Conservation (phyloP, 2,797 vertebrate genomes). For the Tadarida brasiliensis region DNA sequence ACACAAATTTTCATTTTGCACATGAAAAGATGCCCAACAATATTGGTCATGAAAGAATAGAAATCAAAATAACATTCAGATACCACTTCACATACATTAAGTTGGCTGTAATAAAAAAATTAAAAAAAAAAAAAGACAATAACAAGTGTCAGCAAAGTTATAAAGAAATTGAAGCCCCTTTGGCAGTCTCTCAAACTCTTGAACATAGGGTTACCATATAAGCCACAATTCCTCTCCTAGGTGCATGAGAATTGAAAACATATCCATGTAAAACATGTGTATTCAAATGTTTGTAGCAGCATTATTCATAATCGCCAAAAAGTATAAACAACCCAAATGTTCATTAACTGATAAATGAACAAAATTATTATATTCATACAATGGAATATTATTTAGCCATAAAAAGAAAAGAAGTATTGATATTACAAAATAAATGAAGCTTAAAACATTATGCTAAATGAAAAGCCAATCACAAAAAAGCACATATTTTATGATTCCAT, state of each 20-base stretch:
- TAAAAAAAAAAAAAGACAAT: neutral
- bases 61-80: neutral
- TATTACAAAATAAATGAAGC: neutral
- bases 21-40: neutral
- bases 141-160: neutral
- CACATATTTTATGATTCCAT: neutral
- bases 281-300: neutral
- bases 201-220: neutral
- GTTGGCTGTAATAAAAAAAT: neutral
- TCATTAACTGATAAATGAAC: conserved; percentile 4
- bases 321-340: neutral
- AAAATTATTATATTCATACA: neutral
- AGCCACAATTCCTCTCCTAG: neutral
- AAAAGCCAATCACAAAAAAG: neutral
- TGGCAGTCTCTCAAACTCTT: neutral
- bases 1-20: neutral
- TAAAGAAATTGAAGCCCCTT: neutral
- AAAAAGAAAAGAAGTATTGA: neutral
- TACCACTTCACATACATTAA: neutral
- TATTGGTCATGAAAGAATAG: neutral
- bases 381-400: neutral
- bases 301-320: neutral
- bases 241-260: neutral
- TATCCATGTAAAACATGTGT: neutral
- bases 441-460: neutral